Evolutionary conservation across 1,140 invertebrate species (phyloP).

Genomic region (Archegozetes longisetosus): DNA sequence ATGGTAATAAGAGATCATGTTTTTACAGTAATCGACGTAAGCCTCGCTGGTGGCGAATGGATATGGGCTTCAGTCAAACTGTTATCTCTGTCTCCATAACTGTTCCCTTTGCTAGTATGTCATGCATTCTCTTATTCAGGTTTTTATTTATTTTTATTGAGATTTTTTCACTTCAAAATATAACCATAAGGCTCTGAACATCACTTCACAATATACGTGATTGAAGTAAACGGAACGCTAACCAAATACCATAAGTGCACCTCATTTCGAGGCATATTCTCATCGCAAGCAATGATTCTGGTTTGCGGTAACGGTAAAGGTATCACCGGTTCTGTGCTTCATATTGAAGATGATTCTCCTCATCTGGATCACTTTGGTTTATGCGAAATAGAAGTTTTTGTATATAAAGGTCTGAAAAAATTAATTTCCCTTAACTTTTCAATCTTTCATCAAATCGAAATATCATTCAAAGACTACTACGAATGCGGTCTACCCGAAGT

Average conservation of each 20-base stretch:
- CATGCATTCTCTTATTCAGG: neutral
- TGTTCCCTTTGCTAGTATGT: conserved; percentile 25
- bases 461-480: conserved; percentile 11
- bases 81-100: conserved; percentile 27
- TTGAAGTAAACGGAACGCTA: neutral
- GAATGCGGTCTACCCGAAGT: conserved; percentile 20
- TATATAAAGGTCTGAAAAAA: conserved; percentile 24
- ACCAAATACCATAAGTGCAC: conserved; percentile 19
- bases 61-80: conserved; percentile 24
- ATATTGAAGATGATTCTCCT: conserved; percentile 27
- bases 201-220: conserved; percentile 15
- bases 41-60: conserved; percentile 28
- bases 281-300: conserved; percentile 17
- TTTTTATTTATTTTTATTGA: neutral
- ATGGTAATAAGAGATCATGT: conserved; percentile 26
- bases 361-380: conserved; percentile 28
- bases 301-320: conserved; percentile 24
- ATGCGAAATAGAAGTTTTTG: conserved; percentile 29
- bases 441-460: neutral
- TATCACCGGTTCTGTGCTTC: conserved; percentile 26
- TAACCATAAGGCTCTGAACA: conserved; percentile 15
- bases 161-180: neutral
- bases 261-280: conserved; percentile 20
- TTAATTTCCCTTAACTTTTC: neutral
- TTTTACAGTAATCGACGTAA: conserved; percentile 26